A percentile compares a stretch with the other conserved stretches of the same genome.
These are phyloP conservation scores for Anaspis maculata DNA, from an alignment of 2,888 invertebrate genomes.

Conservation along the genomic window DNA sequence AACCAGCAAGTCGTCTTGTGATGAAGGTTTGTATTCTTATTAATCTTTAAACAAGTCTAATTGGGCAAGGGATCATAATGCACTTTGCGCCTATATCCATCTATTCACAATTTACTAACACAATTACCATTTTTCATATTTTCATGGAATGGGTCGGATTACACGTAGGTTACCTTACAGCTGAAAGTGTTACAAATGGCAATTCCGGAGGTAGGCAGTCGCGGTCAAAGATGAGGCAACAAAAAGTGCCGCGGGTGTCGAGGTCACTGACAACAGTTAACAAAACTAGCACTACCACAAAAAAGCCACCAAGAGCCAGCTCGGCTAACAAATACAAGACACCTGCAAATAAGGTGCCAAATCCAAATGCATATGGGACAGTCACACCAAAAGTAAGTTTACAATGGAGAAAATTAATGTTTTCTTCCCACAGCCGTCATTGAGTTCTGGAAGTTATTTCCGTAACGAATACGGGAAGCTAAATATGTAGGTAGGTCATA, in stretches of 20 bases:
- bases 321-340: constrained; percentile 13
- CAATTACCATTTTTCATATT: too few relatives aligned
- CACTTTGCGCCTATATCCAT: too few relatives aligned
- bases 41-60: too few relatives aligned
- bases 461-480: background rate
- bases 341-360: constrained; percentile 18
- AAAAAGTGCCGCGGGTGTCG: constrained; percentile 15
- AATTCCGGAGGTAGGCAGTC: constrained; percentile 17
- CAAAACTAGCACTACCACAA: too few relatives aligned
- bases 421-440: too few relatives aligned
- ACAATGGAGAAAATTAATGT: constrained; percentile 2
- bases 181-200: constrained; percentile 25
- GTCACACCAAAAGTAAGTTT: constrained; percentile 34
- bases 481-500: too few relatives aligned
- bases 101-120: too few relatives aligned
- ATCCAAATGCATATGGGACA: constrained; percentile 20
- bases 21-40: too few relatives aligned
- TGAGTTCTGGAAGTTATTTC: too few relatives aligned
- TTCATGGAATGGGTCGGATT: too few relatives aligned
- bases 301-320: background rate
- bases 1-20: too few relatives aligned
- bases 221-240: constrained; percentile 9
- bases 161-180: constrained; percentile 33
- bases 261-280: constrained; percentile 23
- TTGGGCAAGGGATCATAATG: too few relatives aligned